Conservation (phyloP, 2,797 vertebrate species). For the Vultur gryphus region DNA sequence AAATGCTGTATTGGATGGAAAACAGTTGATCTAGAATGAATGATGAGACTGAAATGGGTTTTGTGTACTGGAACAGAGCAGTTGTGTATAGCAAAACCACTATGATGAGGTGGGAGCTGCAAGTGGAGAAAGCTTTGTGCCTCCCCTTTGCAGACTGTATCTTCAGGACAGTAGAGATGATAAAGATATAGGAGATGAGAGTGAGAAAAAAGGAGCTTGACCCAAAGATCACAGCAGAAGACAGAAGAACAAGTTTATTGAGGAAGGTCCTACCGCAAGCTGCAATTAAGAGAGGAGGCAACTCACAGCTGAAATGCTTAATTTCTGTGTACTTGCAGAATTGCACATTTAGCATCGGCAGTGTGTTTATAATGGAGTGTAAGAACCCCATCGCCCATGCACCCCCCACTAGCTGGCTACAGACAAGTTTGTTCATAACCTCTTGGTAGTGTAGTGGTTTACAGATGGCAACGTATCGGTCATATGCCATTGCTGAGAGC, state of each 20-base stretch:
- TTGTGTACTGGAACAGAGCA: conserved; percentile 25
- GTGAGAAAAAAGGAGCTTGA: conserved; percentile 30
- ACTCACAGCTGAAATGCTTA: conserved; percentile 2
- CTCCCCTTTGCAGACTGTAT: neutral
- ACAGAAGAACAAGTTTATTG: neutral
- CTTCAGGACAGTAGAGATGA: conserved; percentile 25
- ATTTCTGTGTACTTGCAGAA: conserved; percentile 3
- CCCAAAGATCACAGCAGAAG: neutral
- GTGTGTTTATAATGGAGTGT: neutral
- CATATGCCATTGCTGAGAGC: conserved; percentile 50
- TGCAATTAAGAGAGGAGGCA: neutral
- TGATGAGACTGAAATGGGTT: conserved; percentile 1
- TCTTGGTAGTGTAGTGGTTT: conserved; percentile 28
- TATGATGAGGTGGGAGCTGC: conserved; percentile 33
- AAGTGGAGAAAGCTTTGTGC: conserved; percentile 44
- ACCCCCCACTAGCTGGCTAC: conserved; percentile 4
- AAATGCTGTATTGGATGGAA: conserved; percentile 42
- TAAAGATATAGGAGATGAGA: neutral
- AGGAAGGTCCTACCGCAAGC: neutral
- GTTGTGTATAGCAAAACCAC: conserved; percentile 45
- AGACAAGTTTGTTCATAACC: conserved; percentile 28
- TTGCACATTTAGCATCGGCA: neutral
- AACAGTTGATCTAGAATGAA: conserved; percentile 1
- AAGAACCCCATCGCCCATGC: conserved; percentile 20
- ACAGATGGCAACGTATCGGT: conserved; percentile 40